phyloP scores from a whole-genome alignment of 2,113 vertebrate species.

The Pelecanus crispus region DNA sequence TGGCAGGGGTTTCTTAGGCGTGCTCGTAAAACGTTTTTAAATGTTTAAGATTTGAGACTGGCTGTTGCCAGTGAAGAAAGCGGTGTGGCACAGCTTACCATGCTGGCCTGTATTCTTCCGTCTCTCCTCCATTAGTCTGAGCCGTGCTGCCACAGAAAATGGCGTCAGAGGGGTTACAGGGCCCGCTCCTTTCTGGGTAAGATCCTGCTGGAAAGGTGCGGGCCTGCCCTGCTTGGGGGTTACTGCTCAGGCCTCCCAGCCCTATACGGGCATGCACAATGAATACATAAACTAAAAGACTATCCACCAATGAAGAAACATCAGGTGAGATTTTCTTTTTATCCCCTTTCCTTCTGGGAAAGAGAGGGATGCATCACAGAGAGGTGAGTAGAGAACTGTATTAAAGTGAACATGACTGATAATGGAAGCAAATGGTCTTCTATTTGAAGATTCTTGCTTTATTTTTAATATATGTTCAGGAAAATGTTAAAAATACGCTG shows the following conservation, averaged over 20 bases:
- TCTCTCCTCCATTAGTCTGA: background rate
- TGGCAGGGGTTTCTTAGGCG: rapidly evolving
- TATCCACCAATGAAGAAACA: background rate
- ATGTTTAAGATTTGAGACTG: background rate
- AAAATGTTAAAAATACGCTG: background rate
- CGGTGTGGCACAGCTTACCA: background rate
- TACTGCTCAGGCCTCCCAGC: rapidly evolving
- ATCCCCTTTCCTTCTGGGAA: background rate
- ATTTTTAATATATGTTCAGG: background rate
- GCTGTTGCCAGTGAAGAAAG: background rate
- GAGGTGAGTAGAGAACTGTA: background rate
- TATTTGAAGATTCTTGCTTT: background rate
- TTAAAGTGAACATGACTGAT: background rate
- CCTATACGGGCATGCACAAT: rapidly evolving
- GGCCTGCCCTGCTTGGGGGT: background rate
- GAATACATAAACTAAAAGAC: background rate
- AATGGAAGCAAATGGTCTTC: background rate
- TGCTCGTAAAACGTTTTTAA: background rate
- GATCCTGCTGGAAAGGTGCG: background rate
- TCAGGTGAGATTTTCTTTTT: background rate
- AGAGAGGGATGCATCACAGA: rapidly evolving
- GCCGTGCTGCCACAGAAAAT: background rate
- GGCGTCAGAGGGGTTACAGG: background rate
- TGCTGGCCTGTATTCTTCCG: background rate
- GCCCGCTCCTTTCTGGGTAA: background rate